Percentiles rank a stretch among this genome's conserved stretches.
phyloP scores from a whole-genome alignment of 2,888 invertebrate species.

The Dynastes hyllus region DNA sequence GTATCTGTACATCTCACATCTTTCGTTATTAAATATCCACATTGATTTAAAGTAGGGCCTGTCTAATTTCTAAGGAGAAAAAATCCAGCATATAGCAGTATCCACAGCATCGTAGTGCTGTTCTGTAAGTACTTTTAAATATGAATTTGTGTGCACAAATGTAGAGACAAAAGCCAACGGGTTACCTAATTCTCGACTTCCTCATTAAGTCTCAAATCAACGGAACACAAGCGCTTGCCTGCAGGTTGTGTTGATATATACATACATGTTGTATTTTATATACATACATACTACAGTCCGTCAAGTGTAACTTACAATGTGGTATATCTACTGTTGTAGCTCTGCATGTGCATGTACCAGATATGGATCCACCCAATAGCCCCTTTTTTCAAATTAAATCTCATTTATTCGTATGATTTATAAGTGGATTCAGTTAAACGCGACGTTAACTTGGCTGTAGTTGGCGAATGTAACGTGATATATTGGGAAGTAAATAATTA shows the following conservation, averaged over 20 bases:
- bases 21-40: too few relatives aligned
- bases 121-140: background rate
- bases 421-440: slow-evolving; percentile 8
- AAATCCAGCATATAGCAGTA: too few relatives aligned
- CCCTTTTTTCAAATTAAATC: slow-evolving; percentile 41
- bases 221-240: slow-evolving; percentile 40
- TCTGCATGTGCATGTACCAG: too few relatives aligned
- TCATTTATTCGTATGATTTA: slow-evolving; percentile 36
- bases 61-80: too few relatives aligned
- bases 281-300: background rate
- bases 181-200: slow-evolving; percentile 63
- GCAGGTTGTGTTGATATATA: slow-evolving; percentile 26
- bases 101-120: too few relatives aligned
- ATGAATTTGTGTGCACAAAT: slow-evolving; percentile 24
- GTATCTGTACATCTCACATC: too few relatives aligned
- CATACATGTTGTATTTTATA: background rate
- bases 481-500: too few relatives aligned
- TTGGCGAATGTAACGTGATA: too few relatives aligned
- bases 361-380: slow-evolving; percentile 50
- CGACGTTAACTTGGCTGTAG: too few relatives aligned
- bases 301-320: background rate
- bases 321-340: background rate
- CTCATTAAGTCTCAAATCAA: slow-evolving; percentile 62
- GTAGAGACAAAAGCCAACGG: slow-evolving; percentile 54
- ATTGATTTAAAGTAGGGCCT: too few relatives aligned